Base-by-base conservation (phyloP, 2,797 vertebrate species). In the Phrynocephalus forsythii region DNA sequence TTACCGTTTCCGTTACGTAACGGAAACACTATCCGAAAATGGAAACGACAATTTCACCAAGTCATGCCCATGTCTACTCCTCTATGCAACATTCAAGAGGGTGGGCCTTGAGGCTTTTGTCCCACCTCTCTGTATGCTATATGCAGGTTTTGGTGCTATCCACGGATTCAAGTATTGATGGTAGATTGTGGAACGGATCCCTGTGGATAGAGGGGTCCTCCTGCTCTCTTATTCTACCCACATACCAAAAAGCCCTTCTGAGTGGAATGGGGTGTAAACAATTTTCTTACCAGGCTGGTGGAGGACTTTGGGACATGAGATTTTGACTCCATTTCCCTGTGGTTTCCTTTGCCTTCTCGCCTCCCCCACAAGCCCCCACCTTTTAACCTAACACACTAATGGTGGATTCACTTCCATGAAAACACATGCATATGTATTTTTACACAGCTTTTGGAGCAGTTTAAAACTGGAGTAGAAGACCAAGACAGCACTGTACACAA, bases 381-480 rank as follows among this genome's bases (percentile, higher is more conserved):
- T 60, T 80, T 66, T 80, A 80, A 20, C 38, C 38, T 22, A 20
- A n/a, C 63, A 38, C 52, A 63, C n/a, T 56, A 80, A 66, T 63
- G n/a, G n/a, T 30, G 63, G 79, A 33, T 63, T 80, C 79, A 33
- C 52, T 63, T 63, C 60, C 60, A 5, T 80, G 30, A 60, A 63
- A n/a, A 66, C 1, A 56, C 52, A 80, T 63, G 24, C n/a, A 63
- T 60, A 33, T 60, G 79, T 38, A 18, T 80, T 60, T 80, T 80
- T 66, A 80, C 63, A 56, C 79, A 80, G 79, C 79, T 80, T 80
- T 60, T 38, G n/a, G 52, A 80, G 79, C 79, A 80, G 18, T 30
- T 30, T 80, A 30, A 80, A 80, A 60, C 56, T 80, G 33, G 60
- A 63, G 60, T 16, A 63, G 60, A 63, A 63, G 63, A 80, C 79